Conservation (phyloP, 2,113 vertebrate genomes). For the Sinosuthora webbiana region DNA sequence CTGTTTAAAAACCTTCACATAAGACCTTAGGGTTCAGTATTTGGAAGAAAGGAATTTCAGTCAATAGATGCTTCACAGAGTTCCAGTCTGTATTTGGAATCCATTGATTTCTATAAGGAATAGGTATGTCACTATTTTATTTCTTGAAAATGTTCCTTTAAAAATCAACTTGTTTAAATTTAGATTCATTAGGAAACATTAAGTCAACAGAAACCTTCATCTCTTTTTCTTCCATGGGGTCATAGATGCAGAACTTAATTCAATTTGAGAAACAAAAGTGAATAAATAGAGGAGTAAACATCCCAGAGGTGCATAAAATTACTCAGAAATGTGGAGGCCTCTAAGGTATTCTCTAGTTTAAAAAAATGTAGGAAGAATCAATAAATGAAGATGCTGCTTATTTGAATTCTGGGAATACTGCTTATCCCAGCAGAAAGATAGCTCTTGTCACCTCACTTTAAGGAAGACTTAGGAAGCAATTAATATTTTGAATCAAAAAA, state of each 20-base stretch:
- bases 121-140: not conserved
- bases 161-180: not conserved
- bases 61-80: not conserved
- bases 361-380: not conserved
- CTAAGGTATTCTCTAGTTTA: not conserved
- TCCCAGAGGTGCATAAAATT: not conserved
- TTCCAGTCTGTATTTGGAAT: not conserved
- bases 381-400: not conserved
- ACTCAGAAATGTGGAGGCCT: not conserved
- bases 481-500: not conserved
- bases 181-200: not conserved
- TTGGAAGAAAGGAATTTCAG: not conserved
- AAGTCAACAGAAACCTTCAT: not conserved
- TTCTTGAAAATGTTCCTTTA: not conserved
- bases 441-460: not conserved
- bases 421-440: not conserved
- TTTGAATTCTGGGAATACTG: not conserved
- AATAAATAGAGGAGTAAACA: not conserved
- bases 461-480: not conserved
- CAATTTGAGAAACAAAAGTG: not conserved
- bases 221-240: not conserved
- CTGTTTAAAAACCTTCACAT: not conserved
- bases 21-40: not conserved
- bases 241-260: not conserved
- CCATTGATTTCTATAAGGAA: not conserved